Evolutionary conservation across 2,888 invertebrate genomes (phyloP), one percentile per base, ranked within the genome.

Genomic region (Chrysopilus asiliformis): DNA sequence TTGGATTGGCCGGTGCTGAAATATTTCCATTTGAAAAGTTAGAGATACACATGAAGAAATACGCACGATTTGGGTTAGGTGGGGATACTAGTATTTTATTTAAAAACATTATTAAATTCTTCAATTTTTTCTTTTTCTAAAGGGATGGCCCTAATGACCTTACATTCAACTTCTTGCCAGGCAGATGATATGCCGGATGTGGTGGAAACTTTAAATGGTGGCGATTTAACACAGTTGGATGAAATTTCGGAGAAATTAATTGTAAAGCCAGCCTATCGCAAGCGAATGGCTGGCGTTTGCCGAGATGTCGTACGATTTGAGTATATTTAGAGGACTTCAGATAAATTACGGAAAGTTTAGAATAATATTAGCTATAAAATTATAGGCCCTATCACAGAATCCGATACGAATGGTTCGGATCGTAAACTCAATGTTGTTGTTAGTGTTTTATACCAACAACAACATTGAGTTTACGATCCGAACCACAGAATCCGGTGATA

Each of bases 31-130:
- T 14, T 20, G 13, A 28, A 17, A 34, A 40, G 15, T 30, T 40
- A 12, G 31, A 34, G 18, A 20, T 24, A 31, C 40, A 40, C n/a
- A 36, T 40, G 36, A 37, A 34, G 13, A 40, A 40, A 34, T 37
- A 40, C 20, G 34, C 34, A 3, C 32, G 28, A 27, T 40, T 40
- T 40, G 40, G 40, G 27, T 34, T 40, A 27, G 40, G 40, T 40
- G 20, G 15, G 27, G 32, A 15, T 7, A 12, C 14, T 9, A 13
- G n/a, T n/a, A n/a, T n/a, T n/a, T n/a, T n/a, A n/a, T n/a, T n/a
- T n/a, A n/a, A n/a, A n/a, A n/a, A n/a, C n/a, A n/a, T n/a, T n/a
- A n/a, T n/a, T n/a, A n/a, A n/a, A n/a, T n/a, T n/a, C n/a, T n/a
- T n/a, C n/a, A n/a, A n/a, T n/a, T n/a, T n/a, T n/a, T 15, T 10